A percentile compares a stretch with the other conserved stretches of the same genome.
Evolutionary conservation across 2,113 vertebrate species (phyloP).

Genomic region (Pungitius pungitius): DNA sequence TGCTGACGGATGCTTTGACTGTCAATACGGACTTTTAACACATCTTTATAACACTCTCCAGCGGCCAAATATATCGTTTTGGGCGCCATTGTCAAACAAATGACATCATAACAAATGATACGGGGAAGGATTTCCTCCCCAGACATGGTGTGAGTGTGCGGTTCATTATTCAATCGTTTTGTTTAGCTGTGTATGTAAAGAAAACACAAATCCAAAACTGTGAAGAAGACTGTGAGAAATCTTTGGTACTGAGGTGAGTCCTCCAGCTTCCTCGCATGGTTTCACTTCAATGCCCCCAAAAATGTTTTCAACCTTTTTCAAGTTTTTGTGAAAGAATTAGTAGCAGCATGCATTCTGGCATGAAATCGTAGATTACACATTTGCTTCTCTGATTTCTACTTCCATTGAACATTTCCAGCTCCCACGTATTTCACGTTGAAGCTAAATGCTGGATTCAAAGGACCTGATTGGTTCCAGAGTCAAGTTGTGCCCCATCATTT

Average conservation of each 20-base stretch:
- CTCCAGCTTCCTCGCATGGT: background rate
- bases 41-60: too few relatives aligned
- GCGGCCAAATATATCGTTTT: background rate
- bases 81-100: background rate
- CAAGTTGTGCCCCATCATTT: background rate
- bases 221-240: background rate
- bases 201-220: background rate
- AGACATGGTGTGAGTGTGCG: background rate
- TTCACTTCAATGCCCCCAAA: background rate
- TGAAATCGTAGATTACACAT: background rate
- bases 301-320: background rate
- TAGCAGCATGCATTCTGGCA: background rate
- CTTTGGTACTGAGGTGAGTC: constrained; percentile 4
- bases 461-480: background rate
- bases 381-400: constrained; percentile 2
- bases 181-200: background rate
- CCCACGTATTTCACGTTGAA: constrained; percentile 2
- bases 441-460: constrained; percentile 7
- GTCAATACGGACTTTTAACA: too few relatives aligned
- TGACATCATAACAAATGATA: too few relatives aligned
- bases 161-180: background rate
- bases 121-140: background rate
- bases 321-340: background rate
- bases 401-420: constrained; percentile 3
- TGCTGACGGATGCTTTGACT: too few relatives aligned